These are phyloP conservation scores for Rhingia campestris DNA, from an alignment of 2,888 invertebrate species.

Conservation along the genomic window DNA sequence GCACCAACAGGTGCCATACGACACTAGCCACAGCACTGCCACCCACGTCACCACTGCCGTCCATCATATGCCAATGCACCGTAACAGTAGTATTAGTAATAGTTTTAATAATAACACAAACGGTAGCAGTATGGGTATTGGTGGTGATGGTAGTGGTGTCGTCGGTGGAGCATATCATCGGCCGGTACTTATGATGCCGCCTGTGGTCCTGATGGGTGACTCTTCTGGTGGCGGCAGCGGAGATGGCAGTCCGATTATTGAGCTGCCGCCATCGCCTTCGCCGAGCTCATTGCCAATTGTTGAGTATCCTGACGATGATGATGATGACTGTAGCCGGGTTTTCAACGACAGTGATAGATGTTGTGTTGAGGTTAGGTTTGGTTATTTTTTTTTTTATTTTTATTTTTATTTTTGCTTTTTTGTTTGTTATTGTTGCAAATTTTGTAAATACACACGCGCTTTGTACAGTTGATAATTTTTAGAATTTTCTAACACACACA, in stretches of 20 bases:
- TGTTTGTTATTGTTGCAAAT: constrained; percentile 66
- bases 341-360: constrained; percentile 81
- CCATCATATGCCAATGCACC: constrained; percentile 75
- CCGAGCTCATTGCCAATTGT: constrained; percentile 86
- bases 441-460: constrained; percentile 69
- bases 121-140: constrained; percentile 27
- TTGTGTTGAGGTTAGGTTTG: constrained; percentile 83
- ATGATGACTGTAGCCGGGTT: constrained; percentile 84
- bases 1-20: constrained; percentile 73
- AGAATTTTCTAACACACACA: constrained; percentile 38
- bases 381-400: constrained; percentile 75
- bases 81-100: constrained; percentile 68
- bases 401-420: constrained; percentile 62
- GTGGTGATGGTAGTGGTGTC: constrained; percentile 47
- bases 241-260: constrained; percentile 85
- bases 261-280: constrained; percentile 86
- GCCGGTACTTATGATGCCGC: constrained; percentile 83
- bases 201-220: constrained; percentile 83
- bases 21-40: constrained; percentile 72
- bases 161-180: constrained; percentile 79
- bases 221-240: constrained; percentile 82
- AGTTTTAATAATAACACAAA: constrained; percentile 70
- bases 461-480: constrained; percentile 58
- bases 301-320: constrained; percentile 93
- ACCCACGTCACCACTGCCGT: constrained; percentile 74